Percentiles rank a stretch among this genome's conserved stretches.
Conservation (phyloP, 1,140 invertebrate genomes). For the Drosophila mauritiana region DNA sequence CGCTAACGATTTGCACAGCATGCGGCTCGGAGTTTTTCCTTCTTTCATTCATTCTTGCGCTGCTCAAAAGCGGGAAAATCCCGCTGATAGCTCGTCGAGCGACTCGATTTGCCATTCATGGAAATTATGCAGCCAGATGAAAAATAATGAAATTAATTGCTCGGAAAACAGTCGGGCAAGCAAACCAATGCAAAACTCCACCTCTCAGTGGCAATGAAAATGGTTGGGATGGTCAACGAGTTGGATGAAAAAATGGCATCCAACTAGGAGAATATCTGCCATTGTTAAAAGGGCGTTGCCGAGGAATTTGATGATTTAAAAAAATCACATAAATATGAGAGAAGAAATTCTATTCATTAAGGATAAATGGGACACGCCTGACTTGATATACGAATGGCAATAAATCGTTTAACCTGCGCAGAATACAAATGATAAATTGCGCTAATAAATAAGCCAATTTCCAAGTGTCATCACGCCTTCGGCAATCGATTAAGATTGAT, state of each 20-base stretch:
- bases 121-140: conserved; percentile 61
- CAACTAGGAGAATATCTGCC: neutral
- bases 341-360: neutral
- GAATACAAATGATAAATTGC: neutral
- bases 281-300: conserved; percentile 1
- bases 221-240: conserved; percentile 9
- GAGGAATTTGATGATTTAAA: neutral
- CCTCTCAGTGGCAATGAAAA: conserved; percentile 23
- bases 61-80: conserved; percentile 15
- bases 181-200: conserved; percentile 17
- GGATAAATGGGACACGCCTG: neutral
- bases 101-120: conserved; percentile 46
- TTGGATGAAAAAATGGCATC: conserved; percentile 13
- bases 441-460: conserved; percentile 19
- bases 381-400: neutral
- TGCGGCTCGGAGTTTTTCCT: conserved; percentile 7
- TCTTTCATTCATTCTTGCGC: conserved; percentile 13
- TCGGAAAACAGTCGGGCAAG: conserved; percentile 53
- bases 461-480: conserved; percentile 6
- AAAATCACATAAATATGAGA: neutral
- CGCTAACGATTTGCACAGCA: conserved; percentile 71
- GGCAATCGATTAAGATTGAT: conserved; percentile 14
- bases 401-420: neutral
- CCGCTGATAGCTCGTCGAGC: conserved; percentile 51
- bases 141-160: conserved; percentile 78